A percentile compares a stretch with the other conserved stretches of the same genome.
Conservation (phyloP, 2,888 invertebrate species). For the Biston stratarius region DNA sequence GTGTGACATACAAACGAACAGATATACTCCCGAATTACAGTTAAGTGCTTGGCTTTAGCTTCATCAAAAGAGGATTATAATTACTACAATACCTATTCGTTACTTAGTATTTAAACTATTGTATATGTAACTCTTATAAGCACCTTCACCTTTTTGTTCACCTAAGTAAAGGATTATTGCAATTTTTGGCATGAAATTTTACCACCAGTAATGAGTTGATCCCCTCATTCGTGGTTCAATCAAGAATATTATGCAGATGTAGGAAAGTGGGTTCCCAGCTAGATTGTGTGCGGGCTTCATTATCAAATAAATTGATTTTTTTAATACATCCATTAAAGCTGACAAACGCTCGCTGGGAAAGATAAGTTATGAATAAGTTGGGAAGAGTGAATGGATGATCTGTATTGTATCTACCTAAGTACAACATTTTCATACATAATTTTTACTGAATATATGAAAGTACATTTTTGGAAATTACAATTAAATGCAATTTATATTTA, state of each 20-base stretch:
- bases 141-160: not conserved
- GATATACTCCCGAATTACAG: no score
- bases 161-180: not conserved
- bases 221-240: conserved; percentile 34
- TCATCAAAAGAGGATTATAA: no score
- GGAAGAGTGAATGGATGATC: not conserved
- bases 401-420: no score
- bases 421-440: not conserved
- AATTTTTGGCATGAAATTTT: conserved; percentile 13
- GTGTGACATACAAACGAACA: no score
- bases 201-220: conserved; percentile 24
- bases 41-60: no score
- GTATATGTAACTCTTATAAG: not conserved
- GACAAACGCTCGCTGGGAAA: conserved; percentile 38
- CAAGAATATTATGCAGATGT: conserved; percentile 48
- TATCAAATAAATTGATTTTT: conserved; percentile 61
- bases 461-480: no score
- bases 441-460: not conserved
- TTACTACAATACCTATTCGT: no score
- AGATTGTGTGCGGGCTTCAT: conserved; percentile 58
- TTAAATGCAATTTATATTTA: no score
- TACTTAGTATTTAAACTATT: no score
- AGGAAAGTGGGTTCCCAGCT: conserved; percentile 51
- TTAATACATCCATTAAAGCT: conserved; percentile 51
- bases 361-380: conserved; percentile 31